Conservation (phyloP, 2,888 invertebrate genomes). For the Podotricha telesiphe region DNA sequence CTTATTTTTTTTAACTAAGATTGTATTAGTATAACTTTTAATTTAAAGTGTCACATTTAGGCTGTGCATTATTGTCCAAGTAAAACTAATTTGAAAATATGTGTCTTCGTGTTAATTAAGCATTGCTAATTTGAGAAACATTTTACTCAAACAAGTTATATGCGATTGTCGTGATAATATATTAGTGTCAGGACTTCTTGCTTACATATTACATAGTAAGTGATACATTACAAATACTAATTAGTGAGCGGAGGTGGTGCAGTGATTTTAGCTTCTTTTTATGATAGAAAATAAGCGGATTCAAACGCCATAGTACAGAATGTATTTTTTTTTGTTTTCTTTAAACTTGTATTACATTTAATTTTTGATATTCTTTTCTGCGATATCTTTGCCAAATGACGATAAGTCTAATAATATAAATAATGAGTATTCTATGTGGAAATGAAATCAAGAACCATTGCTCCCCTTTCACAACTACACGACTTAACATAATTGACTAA, state of each 20-base stretch:
- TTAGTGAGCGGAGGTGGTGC: neutral
- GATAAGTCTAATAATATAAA: too few species aligned
- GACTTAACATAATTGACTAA: neutral
- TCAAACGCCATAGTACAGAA: too few species aligned
- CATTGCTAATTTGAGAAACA: conserved; percentile 40
- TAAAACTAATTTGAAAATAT: neutral
- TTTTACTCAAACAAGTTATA: conserved; percentile 28
- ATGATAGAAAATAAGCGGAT: too few species aligned
- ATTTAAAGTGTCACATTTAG: neutral
- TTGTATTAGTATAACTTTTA: neutral
- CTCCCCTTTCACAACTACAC: neutral
- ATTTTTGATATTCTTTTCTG: too few species aligned
- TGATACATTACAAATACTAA: neutral
- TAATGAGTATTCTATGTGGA: too few species aligned
- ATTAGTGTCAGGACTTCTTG: neutral
- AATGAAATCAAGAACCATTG: too few species aligned
- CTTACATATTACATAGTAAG: neutral
- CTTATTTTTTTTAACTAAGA: neutral
- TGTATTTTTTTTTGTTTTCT: too few species aligned
- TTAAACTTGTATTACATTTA: too few species aligned
- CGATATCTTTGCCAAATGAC: too few species aligned
- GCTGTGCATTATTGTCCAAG: neutral
- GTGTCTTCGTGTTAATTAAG: conserved; percentile 1
- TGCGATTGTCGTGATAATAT: conserved; percentile 12
- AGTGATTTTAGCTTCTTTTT: neutral